Conservation (phyloP, 2,113 vertebrate genomes). For the Megaceryle maxima region DNA sequence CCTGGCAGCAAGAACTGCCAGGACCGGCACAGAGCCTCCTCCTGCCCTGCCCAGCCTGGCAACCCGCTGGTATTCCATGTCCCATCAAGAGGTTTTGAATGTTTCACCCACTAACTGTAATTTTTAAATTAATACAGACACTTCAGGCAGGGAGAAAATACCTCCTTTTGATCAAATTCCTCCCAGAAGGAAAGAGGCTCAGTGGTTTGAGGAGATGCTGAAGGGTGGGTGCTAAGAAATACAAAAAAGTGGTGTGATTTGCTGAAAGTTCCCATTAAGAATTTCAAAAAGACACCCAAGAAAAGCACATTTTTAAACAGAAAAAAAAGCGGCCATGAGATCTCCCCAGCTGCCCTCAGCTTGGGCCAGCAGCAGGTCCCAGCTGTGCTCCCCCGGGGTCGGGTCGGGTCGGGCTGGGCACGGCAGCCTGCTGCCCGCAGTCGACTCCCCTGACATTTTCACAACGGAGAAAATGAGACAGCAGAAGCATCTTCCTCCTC, state of each 20-base stretch:
- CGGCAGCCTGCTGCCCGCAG: accelerated
- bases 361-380: background rate
- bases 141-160: background rate
- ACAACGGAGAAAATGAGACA: background rate
- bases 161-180: background rate
- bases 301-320: background rate
- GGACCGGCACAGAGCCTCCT: background rate
- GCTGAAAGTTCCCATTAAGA: background rate
- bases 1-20: background rate
- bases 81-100: background rate
- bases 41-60: background rate
- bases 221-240: background rate
- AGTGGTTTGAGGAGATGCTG: background rate
- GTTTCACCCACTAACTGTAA: background rate
- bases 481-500: background rate
- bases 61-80: background rate
- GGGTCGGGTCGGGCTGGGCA: background rate
- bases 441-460: background rate
- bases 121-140: conserved; percentile 3
- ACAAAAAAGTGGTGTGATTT: background rate
- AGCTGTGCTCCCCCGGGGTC: background rate
- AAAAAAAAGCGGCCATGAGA: accelerated
- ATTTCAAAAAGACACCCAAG: background rate
- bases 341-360: background rate
- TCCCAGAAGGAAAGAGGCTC: background rate